Base-by-base conservation (phyloP, 2,797 vertebrate genomes). In the Sphenodon punctatus region DNA sequence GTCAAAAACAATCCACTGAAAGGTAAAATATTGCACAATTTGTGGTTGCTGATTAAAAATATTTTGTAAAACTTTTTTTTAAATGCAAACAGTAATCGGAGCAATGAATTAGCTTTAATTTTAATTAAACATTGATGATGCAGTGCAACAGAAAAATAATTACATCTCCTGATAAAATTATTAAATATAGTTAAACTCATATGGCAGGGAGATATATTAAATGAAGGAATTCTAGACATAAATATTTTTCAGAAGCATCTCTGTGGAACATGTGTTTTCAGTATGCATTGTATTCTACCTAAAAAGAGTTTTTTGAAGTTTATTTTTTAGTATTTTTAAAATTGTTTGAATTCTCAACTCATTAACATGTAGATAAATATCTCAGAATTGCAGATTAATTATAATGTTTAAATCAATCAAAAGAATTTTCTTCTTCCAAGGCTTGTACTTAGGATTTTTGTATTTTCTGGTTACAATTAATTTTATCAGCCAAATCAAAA, bases 101-200 rank as follows among this genome's bases (percentile, higher is more conserved):
- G 19, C 74, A 83, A 78, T 88, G 13, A 85, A 75, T 90, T 89
- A 7, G 13, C 71, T 36, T 78, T 49, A n/a, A 12, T 51, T 84
- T 89, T 82, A 88, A 89, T 86, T 88, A 89, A 91, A 89, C 60
- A 84, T n/a, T 69, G 41, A 79, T 36, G 56, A 80, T 64, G 55
- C 55, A 65, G 22, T 75, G 41, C 70, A 90, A 81, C 3, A 17
- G 20, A 56, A 78, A 67, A 15, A 48, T 68, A 85, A 70, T 69
- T 86, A 81, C 15, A 55, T 43, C 65, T 8, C 51, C 55, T 64
- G 17, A 88, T 45, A 86, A 74, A 87, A 82, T 23, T 74, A 67
- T 63, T 56, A 58, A 81, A 89, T 75, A 51, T 48, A 75, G 16
- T 64, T 79, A 67, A 85, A 56, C 2, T 13, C 4, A 1, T 41